Base-by-base conservation (phyloP, 1,140 invertebrate genomes). In the Orchesella cincta region DNA sequence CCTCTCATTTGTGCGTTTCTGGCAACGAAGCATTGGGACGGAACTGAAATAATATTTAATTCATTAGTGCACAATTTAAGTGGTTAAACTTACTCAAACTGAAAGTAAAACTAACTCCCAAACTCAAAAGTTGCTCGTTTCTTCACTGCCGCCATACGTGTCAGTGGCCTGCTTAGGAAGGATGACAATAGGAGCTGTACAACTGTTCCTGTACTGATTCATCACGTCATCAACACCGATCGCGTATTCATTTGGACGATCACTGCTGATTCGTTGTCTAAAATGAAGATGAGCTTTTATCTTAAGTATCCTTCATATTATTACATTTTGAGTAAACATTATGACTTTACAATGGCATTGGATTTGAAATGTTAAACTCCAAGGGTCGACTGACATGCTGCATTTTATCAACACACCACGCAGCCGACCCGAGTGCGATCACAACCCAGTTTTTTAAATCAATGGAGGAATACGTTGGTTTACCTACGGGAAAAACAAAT, bases 131-230 rank as follows among this genome's bases (percentile, higher is more conserved):
- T 95, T 83, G 94, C 96, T 0, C 95, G 86, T 82, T 92, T 94
- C 86, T 98, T 98, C 0, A 98, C 90, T n/a, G 0, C 93, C 91
- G 1, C 90, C 86, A 83, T 98, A 98, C n/a, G 93, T 87, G 83
- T 98, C 96, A 76, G 93, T 91, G 72, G 95, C 86, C 26, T 88
- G 87, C 0, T 90, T 91, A 0, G 95, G 94, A 81, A 93, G 93
- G 64, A 98, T 91, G 0, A 91, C 29, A 31, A 64, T 12, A 31
- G 23, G 57, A 5, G 23, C 12, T 31, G 5, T 12, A 23, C 5
- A 8, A 12, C 23, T 8, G 12, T 31, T 23, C 23, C 23, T 64
- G n/a, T 64, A 31, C 5, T 14, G n/a, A 64, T 23, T 23, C 57
- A 64, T 64, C n/a, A 31, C 57, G 5, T 64, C 5, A 23, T 64